A percentile compares a stretch with the other conserved stretches of the same genome.
phyloP scores from a whole-genome alignment of 2,888 invertebrate species.

The Cataglyphis livida region DNA sequence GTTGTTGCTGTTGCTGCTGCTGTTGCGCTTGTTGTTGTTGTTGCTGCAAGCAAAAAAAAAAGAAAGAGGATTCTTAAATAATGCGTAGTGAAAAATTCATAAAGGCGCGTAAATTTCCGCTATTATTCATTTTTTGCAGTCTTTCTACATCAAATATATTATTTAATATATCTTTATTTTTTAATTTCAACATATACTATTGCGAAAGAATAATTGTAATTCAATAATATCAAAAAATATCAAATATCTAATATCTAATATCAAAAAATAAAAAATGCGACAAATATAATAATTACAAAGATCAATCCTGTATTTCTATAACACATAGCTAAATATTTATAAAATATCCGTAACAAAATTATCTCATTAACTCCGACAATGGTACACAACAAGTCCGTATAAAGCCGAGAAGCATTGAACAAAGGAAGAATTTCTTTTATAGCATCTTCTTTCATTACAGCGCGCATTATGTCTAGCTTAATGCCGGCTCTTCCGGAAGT shows the following conservation, averaged over 20 bases:
- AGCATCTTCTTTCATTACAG: slow-evolving; percentile 25
- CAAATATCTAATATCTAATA: not conserved
- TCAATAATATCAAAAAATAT: not conserved
- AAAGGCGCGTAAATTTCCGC: not conserved
- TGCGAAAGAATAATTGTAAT: not conserved
- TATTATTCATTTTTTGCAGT: not conserved
- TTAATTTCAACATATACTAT: not conserved
- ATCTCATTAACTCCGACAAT: slow-evolving; percentile 35
- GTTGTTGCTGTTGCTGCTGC: slow-evolving; percentile 78
- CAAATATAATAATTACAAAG: not conserved
- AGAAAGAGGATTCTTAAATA: not conserved
- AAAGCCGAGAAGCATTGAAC: slow-evolving; percentile 49
- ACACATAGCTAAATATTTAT: slow-evolving; percentile 4
- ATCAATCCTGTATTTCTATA: not conserved
- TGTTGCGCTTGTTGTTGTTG: slow-evolving; percentile 76
- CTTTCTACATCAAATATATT: not conserved
- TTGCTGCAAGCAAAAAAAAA: slow-evolving; percentile 65
- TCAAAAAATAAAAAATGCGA: slow-evolving; percentile 6
- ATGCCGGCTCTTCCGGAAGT: slow-evolving; percentile 4
- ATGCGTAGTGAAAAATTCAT: not conserved
- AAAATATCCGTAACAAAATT: slow-evolving; percentile 38
- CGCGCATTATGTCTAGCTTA: slow-evolving; percentile 27
- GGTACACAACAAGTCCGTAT: slow-evolving; percentile 23
- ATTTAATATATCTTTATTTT: not conserved
- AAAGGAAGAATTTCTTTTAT: slow-evolving; percentile 26